Base-by-base conservation (phyloP, 1,140 invertebrate species). In the Plectus sambesii region DNA sequence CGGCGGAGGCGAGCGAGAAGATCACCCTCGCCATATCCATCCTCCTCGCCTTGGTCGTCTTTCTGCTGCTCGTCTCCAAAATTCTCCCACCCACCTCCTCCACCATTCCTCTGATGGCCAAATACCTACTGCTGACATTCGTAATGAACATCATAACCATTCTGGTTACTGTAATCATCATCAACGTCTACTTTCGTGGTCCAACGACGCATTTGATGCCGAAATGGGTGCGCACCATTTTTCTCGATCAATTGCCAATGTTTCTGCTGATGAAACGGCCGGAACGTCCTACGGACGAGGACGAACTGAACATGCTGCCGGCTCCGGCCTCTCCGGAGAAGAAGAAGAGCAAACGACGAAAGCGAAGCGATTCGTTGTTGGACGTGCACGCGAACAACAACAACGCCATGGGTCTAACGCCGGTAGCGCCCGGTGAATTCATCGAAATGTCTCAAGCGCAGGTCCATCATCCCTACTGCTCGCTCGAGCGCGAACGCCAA, bases 121-220 rank as follows among this genome's bases (percentile, higher is more conserved):
- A 96, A 75, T 98, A 96, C 75, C 78, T 98, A 37, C 77, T 97
- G 2, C 96, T 98, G 73, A 97, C 90, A 29, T 97, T 98, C 73
- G 90, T 97, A 52, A 96, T 97, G 89, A 97, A 97, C 72, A 94
- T 92, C 23, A 83, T 96, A 55, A 90, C 87, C 77, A 94, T 97
- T 73, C 75, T 97, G n/a, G 84, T 93, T 3, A 96, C 92, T 0
- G 90, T 97, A 23, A 82, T 96, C 63, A 93, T 96, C 60, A 94
- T 98, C 63, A 98, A 98, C 70, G 89, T 87, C 84, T 96, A 96
- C 69, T 97, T 94, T 75, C 77, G 89, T 68, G 89, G 89, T n/a
- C 89, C 89, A 2, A 70, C 79, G 29, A 82, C 80, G 5, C 79
- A 82, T 62, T 71, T 83, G 60, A 92, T 93, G 87, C 87, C 87